A percentile compares a stretch with the other conserved stretches of the same genome.
Conservation (phyloP, 2,797 vertebrate genomes). For the Dermochelys coriacea region DNA sequence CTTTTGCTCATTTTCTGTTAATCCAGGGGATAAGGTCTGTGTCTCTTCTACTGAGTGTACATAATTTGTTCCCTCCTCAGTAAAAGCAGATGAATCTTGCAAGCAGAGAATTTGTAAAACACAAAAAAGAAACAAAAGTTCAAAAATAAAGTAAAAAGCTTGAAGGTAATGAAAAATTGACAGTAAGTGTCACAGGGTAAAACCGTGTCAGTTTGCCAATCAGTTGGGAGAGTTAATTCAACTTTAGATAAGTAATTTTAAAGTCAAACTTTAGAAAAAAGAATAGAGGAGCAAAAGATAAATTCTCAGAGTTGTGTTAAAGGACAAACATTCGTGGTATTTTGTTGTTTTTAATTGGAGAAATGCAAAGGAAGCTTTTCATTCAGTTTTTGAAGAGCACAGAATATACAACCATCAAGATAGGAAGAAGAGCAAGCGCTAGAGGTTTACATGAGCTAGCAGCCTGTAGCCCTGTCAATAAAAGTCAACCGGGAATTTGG, state of each 20-base stretch:
- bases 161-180: conserved; percentile 74
- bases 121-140: conserved; percentile 41
- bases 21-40: neutral
- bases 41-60: neutral
- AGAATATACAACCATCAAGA: conserved; percentile 46
- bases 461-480: conserved; percentile 29
- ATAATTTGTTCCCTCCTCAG: neutral
- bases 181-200: conserved; percentile 64
- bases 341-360: conserved; percentile 75
- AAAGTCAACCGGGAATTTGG: neutral
- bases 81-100: conserved; percentile 44
- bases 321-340: conserved; percentile 59
- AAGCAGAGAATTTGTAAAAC: conserved; percentile 6
- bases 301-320: conserved; percentile 70
- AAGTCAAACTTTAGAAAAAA: conserved; percentile 74
- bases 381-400: conserved; percentile 62
- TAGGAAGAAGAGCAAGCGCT: conserved; percentile 47
- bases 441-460: conserved; percentile 59
- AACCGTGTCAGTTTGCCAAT: conserved; percentile 72
- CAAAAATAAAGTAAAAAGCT: conserved; percentile 58
- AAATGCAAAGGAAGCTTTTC: conserved; percentile 62
- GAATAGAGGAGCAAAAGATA: conserved; percentile 68
- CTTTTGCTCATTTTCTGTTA: conserved; percentile 34
- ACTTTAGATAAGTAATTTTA: conserved; percentile 79
- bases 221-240: conserved; percentile 77